Conservation (phyloP, 2,888 invertebrate genomes). For the Scaptomyza caliginosa region DNA sequence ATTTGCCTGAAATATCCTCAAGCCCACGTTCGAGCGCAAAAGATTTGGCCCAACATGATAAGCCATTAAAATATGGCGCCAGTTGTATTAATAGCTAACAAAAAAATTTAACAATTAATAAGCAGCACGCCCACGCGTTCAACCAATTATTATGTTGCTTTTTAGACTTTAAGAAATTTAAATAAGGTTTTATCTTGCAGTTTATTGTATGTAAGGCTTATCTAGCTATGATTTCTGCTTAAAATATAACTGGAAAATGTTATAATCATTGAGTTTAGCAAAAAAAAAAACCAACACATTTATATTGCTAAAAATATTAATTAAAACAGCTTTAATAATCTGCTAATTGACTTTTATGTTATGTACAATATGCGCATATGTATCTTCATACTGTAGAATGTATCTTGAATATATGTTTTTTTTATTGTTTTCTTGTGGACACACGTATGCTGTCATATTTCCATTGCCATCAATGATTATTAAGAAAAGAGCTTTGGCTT, state of each 20-base stretch:
- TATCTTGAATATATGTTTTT: slow-evolving; percentile 10
- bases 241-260: no score
- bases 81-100: slow-evolving; percentile 13
- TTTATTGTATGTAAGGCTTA: no score
- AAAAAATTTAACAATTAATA: slow-evolving; percentile 59
- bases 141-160: slow-evolving; percentile 27
- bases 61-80: slow-evolving; percentile 51
- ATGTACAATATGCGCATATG: no score
- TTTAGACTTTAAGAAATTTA: background rate
- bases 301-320: no score
- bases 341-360: no score
- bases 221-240: no score
- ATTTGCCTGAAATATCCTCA: slow-evolving; percentile 20
- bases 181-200: background rate
- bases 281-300: no score
- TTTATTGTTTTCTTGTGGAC: slow-evolving; percentile 39
- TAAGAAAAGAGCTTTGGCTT: slow-evolving; percentile 24
- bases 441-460: slow-evolving; percentile 72
- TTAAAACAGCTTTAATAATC: no score
- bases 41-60: slow-evolving; percentile 37
- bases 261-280: no score
- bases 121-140: slow-evolving; percentile 59
- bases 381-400: background rate
- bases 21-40: slow-evolving; percentile 23
- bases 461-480: slow-evolving; percentile 42